Evolutionary conservation across 53 echinoderm and acorn worm genomes (phyloP), one percentile per base, ranked within the genome.

Genomic region (Echinometra lucunter): DNA sequence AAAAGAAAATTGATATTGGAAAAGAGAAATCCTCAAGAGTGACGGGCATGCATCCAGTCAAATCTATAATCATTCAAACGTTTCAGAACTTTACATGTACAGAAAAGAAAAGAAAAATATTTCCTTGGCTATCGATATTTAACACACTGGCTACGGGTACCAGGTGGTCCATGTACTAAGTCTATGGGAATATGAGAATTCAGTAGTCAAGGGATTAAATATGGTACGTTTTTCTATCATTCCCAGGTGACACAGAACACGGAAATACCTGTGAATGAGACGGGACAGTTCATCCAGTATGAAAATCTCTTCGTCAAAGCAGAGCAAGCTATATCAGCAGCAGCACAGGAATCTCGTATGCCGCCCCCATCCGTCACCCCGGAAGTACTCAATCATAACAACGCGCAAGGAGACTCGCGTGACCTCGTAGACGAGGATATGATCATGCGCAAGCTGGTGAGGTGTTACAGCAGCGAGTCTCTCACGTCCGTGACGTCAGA

Each of bases 391-490:
- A 81, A 81, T 47, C 94, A 83, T 57, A 57, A 94, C 82, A 94
- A 58, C 45, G 80, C 92, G 78, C 69, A 67, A 13, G 9, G 11
- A 27, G 87, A 83, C 66, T 57, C 97, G 44, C 96, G 98, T 57
- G 96, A 97, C 74, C 91, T 95, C 13, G 75, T 91, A 27, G 96
- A 96, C 56, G 97, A 97, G 90, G 98, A 97, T 44, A 28, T 88
- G 69, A 94, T 95, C 60, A 95, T 96, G 91, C 96, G 97, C 67
- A 98, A 96, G 82, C 97, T 98, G 32, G 98, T 97, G 19, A 95
- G 98, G 28, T 98, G 98, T 91, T 98, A 98, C 93, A 97, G 97
- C 89, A 98, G 98, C 93, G 98, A 98, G 38, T 98, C 98, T 0
- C 96, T 98, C 2, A 98, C 95, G 63, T 96, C 96, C 16, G 94